Evolutionary conservation across 2,113 vertebrate species (phyloP), one percentile per base, ranked within the genome.

Genomic region (Sceloporus undulatus): DNA sequence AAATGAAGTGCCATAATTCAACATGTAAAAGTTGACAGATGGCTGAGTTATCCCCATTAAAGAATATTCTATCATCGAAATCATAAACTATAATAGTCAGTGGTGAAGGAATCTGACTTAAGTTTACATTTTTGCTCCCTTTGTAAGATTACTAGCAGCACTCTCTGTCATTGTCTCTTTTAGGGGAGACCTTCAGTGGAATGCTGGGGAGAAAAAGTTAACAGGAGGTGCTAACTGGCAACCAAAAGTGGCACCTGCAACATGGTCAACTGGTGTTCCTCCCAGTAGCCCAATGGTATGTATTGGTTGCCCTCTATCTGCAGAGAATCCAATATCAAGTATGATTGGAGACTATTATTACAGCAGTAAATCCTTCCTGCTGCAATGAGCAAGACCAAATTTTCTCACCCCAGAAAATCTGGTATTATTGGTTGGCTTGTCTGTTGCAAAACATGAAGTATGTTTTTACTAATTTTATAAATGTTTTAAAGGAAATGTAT

Each of bases 171-270:
- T 74, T 66, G 16, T 77, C 85, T 54, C 77, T 79, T 23, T 88
- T 93, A 98, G 97, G 96, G 97, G 97, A 92, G 97, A 98, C 90
- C 98, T 99, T 91, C 97, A 98, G 92, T 98, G 98, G 97, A 98
- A 97, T 84, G 97, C 97, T 83, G 97, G 97, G 92, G 99, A 99
- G 96, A 99, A 97, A 82, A 99, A 98, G 91, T 94, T 99, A 89
- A 99, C 99, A 34, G 99, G 99, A 93, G 99, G 99, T 34, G 98
- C 98, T 10, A 99, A 99, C 95, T 99, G 99, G 99, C 98, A 97
- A 90, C 99, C 99, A 2, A 97, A 99, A 93, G 98, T 99, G 68
- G 98, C 98, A 70, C 98, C 98, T 9, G 98, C 98, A 78, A 99
- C 97, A 62, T 99, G 98, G 99, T 97, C 97, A 19, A 95, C 97